Percentiles rank a stretch among this genome's conserved stretches.
These are phyloP conservation scores for Drosophila nasuta DNA, from an alignment of 1,140 invertebrate species.

Conservation along the genomic window DNA sequence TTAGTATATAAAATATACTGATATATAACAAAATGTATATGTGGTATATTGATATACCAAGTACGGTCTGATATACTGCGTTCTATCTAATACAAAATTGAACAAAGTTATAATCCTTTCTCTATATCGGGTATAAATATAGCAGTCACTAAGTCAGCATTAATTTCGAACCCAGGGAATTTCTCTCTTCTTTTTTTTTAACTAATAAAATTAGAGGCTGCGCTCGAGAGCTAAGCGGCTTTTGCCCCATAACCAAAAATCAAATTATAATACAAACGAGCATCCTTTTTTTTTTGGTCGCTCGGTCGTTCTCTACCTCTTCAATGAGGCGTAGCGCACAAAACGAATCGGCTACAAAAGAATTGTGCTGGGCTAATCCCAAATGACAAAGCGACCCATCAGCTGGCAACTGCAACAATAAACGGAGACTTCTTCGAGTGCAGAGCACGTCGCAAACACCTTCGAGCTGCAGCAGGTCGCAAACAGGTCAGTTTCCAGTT, in stretches of 20 bases:
- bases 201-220: constrained; percentile 39
- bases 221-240: constrained; percentile 52
- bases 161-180: constrained; percentile 23
- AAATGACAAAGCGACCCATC: constrained; percentile 52
- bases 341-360: constrained; percentile 12
- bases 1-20: no score
- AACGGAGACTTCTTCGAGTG: not conserved
- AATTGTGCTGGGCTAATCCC: constrained; percentile 46
- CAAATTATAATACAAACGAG: constrained; percentile 69
- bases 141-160: constrained; percentile 50
- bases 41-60: no score
- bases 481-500: constrained; percentile 15
- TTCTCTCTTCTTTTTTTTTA: constrained; percentile 2
- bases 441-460: constrained; percentile 31
- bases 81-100: no score
- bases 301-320: not conserved
- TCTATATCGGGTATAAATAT: not conserved
- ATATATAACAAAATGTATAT: no score
- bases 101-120: no score
- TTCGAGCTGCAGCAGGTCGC: constrained; percentile 19
- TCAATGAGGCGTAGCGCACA: constrained; percentile 49
- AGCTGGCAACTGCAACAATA: constrained; percentile 25
- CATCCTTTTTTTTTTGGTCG: constrained; percentile 23
- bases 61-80: no score
- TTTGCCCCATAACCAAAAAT: constrained; percentile 44